Conservation (phyloP, 2,888 invertebrate genomes). For the Drosophila greeni region DNA sequence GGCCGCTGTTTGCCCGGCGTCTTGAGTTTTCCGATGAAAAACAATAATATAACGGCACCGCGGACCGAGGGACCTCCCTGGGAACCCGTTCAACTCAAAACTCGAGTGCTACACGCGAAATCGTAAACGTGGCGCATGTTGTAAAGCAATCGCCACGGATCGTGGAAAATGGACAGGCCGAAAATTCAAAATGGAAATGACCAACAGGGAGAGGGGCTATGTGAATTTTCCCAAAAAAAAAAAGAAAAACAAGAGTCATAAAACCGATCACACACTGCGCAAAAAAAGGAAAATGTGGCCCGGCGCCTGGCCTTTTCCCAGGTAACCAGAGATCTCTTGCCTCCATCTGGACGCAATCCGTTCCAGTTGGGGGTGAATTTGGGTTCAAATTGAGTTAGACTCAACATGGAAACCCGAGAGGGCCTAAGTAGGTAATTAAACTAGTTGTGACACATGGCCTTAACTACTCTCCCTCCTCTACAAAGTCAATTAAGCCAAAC, state of each 20-base stretch:
- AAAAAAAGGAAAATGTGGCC: conserved; percentile 2
- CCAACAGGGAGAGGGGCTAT: neutral
- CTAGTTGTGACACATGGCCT: conserved; percentile 1
- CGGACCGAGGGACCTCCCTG: conserved; percentile 1
- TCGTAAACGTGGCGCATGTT: conserved; percentile 70
- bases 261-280: conserved; percentile 12
- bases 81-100: conserved; percentile 8
- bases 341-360: conserved; percentile 14
- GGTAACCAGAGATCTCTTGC: conserved; percentile 11
- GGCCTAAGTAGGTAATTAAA: neutral
- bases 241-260: conserved; percentile 4
- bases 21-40: conserved; percentile 32
- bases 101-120: conserved; percentile 45
- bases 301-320: conserved; percentile 20
- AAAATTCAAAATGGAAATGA: conserved; percentile 22
- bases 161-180: conserved; percentile 16
- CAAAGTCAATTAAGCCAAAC: neutral
- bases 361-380: conserved; percentile 3
- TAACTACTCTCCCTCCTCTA: neutral
- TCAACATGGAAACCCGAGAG: neutral
- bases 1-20: conserved; percentile 15
- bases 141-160: conserved; percentile 56
- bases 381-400: neutral
- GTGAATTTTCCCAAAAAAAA: conserved; percentile 14
- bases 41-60: conserved; percentile 20